Evolutionary conservation across 1,140 invertebrate species (phyloP), one percentile per base, ranked within the genome.

Genomic region (Magallana ariakensis): DNA sequence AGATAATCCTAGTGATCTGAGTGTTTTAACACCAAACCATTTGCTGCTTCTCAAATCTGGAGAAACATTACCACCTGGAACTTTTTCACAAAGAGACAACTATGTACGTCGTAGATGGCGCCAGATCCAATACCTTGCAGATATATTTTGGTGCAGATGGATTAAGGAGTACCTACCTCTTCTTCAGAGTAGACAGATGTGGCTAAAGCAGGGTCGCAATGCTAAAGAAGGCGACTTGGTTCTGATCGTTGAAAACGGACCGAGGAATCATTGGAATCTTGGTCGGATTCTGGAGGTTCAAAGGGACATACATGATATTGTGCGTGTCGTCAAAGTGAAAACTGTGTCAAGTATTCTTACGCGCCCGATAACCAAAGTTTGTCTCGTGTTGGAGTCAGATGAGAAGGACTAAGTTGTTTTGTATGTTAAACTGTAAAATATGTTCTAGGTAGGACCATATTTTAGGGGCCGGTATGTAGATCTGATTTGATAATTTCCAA

Each of bases 81-180:
- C 46, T 6, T 89, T 87, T 75, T 46, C 26, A 46, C 60, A 87
- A 56, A 84, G 53, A 8, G 89, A 91, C 81, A 86, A 66, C 56
- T 92, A 90, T 70, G 46, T 19, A 11, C 81, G 83, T 57, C 46
- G 88, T 55, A 15, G 87, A n/a, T 92, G 90, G 92, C 62, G 88
- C n/a, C 87, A 90, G 85, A 86, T 90, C 8, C 90, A 92, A 57
- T 91, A 91, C 57, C 33, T 92, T 19, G 75, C 90, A n/a, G 83
- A 91, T 83, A n/a, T 89, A 11, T 91, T 91, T 82, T 91, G 90
- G 91, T 55, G 10, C 1, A 70, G 89, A 58, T 83, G 82, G 82
- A 57, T 9, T 8, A 56, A 58, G 13, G 82, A 83, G 19, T 83
- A 83, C 57, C 15, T 83, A 22, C 82, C 54, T 8, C 82, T 33